Percentiles rank a stretch among this genome's conserved stretches.
phyloP scores from a whole-genome alignment of 2,113 vertebrate genomes.

The Panthera tigris region DNA sequence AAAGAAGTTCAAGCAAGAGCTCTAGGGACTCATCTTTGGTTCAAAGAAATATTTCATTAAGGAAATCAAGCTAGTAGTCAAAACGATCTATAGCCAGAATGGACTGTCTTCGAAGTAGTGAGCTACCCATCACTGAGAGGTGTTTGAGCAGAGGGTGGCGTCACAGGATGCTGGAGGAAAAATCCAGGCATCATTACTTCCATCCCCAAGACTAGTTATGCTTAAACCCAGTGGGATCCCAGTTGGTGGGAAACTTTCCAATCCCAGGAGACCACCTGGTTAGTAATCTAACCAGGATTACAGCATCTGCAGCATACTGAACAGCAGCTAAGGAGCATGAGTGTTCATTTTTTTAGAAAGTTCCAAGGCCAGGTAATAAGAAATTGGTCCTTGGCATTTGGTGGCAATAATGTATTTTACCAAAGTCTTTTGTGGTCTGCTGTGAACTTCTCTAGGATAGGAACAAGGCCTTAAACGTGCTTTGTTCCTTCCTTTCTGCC shows the following conservation, averaged over 20 bases:
- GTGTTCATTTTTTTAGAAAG: background rate
- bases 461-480: background rate
- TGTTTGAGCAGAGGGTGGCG: background rate
- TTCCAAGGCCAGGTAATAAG: background rate
- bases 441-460: background rate
- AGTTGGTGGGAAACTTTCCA: background rate
- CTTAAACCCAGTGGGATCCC: background rate
- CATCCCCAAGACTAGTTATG: background rate
- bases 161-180: background rate
- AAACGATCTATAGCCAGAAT: background rate
- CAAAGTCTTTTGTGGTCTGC: background rate
- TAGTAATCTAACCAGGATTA: background rate
- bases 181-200: background rate
- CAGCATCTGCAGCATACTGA: background rate
- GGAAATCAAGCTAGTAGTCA: background rate
- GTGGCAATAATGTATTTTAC: background rate
- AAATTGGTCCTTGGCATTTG: background rate
- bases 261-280: background rate
- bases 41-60: constrained; percentile 18
- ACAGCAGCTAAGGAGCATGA: background rate
- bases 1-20: background rate
- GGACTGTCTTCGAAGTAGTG: background rate
- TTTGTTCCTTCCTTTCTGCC: background rate
- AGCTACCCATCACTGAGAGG: background rate
- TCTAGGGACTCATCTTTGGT: background rate